Evolutionary conservation across 2,113 vertebrate species (phyloP), one percentile per base, ranked within the genome.

Genomic region (Lasiurus cinereus): DNA sequence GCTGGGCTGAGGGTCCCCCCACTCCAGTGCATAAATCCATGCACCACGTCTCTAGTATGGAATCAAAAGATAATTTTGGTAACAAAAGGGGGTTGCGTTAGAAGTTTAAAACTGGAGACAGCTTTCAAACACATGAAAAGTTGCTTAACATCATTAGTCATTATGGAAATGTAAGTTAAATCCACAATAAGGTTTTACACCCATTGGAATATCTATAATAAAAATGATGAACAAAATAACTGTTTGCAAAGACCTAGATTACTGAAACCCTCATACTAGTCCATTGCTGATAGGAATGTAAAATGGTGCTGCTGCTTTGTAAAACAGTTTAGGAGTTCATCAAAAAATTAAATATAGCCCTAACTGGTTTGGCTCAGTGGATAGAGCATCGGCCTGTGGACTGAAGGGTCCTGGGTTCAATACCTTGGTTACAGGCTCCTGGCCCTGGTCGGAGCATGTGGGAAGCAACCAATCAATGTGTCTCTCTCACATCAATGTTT

Each of bases 91-190:
- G 4, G 16, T 74, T 39, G 46, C 77, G 31, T 56, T 77, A 83
- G 76, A 95, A 8, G 22, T 67, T 88, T 88, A 87, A 94, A 48
- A 79, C n/a, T 88, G 14, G 13, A 91, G 36, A 59, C 2, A 84
- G 39, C 27, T 72, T 83, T 78, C 62, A 72, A 84, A 33, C 15
- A 67, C 14, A 36, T 31, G 87, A 62, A 74, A 74, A 94, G 66
- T 73, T 78, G 29, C 6, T 74, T 21, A 78, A 11, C 36, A 19
- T 83, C 70, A 83, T 88, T 70, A 69, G 16, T 78, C 43, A 66
- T 72, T 46, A 64, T 78, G n/a, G 21, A 78, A 83, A 84, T 72
- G 62, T 31, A 89, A 64, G 70, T 70, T 78, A 77, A 79, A 70
- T 62, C 64, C 33, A 14, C n/a, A 87, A 46, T 48, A 16, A 39